A percentile compares a stretch with the other conserved stretches of the same genome.
These are phyloP conservation scores for Rhea pennata DNA, from an alignment of 2,113 vertebrate species.

Conservation along the genomic window DNA sequence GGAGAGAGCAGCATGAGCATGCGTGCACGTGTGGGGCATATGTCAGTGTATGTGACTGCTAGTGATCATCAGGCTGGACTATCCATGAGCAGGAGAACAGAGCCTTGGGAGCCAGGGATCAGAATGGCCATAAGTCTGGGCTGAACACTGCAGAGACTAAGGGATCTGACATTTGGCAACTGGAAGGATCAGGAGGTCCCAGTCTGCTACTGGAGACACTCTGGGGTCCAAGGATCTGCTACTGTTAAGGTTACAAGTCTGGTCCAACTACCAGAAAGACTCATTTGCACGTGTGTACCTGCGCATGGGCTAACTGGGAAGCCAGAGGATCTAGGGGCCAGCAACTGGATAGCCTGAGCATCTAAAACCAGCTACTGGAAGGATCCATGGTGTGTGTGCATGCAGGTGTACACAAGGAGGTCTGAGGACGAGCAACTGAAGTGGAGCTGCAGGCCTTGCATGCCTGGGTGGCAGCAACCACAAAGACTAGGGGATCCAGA, in stretches of 20 bases:
- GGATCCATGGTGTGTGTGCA: fast-evolving
- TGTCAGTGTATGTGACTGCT: too few relatives aligned
- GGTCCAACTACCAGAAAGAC: neutral
- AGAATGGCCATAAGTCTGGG: neutral
- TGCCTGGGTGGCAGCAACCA: neutral
- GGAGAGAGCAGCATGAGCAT: neutral
- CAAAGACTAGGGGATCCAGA: neutral
- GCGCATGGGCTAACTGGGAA: fast-evolving
- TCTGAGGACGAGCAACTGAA: neutral
- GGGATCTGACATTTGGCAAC: neutral
- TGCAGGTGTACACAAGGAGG: neutral
- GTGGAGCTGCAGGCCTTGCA: neutral
- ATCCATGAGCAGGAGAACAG: neutral
- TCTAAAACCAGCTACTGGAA: neutral
- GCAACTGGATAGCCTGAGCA: too few relatives aligned
- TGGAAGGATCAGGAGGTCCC: neutral
- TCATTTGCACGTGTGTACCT: neutral
- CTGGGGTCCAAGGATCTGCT: neutral
- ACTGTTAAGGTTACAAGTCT: neutral
- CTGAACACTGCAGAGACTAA: neutral
- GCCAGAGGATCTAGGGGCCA: neutral
- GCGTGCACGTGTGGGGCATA: neutral
- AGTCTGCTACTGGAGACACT: neutral
- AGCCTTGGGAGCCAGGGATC: neutral
- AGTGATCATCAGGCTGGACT: neutral